Base-by-base conservation (phyloP, 2,113 vertebrate species). In the Pseudopipra pipra region DNA sequence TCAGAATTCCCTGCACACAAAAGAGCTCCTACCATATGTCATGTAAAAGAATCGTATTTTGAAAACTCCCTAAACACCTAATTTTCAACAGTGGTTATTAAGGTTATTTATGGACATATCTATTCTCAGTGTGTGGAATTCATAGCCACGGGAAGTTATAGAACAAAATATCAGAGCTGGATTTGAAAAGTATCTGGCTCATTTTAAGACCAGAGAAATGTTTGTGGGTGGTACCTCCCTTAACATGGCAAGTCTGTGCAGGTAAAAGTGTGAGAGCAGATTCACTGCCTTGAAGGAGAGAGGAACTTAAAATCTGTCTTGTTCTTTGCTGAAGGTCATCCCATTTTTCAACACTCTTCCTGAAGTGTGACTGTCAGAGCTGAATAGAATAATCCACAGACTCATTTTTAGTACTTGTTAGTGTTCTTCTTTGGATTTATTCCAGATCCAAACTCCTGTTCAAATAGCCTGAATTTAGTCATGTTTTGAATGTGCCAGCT, bases 111-210 rank as follows among this genome's bases (percentile, higher is more conserved):
- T 89, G 49, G 55, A 72, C 55, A 30, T 68, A 89, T 72, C 84
- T 89, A 39, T 80, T 76, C 59, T 91, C 47, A 82, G 76, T 58
- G 72, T 87, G 81, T 68, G 30, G 78, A 95, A 86, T 87, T 89
- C 90, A 90, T 66, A 95, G 63, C 86, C 68, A 85, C 37, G 52
- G 66, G 82, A 95, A 70, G 39, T 35, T 33, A 71, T 4, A 78
- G 77, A 95, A 89, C 68, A 91, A 92, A 92, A 92, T 89, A 90
- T 80, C 59, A 81, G 74, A 77, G 49, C n/a, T 78, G 54, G 37
- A 87, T 93, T 92, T 90, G 90, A 94, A 81, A 91, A 96, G 85
- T 49, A 90, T 46, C 54, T 91, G 85, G 43, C 66, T 95, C 14
- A 51, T 73, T 96, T 94, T 94, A 92, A 72, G 44, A 49, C 52